phyloP scores from a whole-genome alignment of 2,113 vertebrate species.

The Rhinoptilus africanus region DNA sequence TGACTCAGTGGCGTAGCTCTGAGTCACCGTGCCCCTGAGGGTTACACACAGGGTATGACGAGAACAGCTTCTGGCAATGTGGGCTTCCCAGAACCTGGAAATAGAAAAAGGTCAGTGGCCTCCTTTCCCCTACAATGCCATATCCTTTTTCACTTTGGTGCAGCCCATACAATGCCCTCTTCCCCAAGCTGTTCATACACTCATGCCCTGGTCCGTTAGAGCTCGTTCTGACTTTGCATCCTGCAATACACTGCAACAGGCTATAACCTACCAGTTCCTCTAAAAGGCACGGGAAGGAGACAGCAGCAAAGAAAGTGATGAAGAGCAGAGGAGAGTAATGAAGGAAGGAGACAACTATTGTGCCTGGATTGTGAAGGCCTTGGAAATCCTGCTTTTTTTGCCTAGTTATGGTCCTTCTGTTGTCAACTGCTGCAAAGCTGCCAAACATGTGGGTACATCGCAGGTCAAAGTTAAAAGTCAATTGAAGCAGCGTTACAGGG shows the following conservation, averaged over 20 bases:
- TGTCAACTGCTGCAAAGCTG: neutral
- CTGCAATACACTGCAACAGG: neutral
- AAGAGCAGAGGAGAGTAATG: neutral
- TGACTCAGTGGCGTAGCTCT: neutral
- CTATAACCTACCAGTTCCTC: neutral
- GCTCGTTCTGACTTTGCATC: neutral
- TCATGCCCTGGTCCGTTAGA: neutral
- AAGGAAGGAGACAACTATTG: neutral
- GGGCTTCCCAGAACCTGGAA: neutral
- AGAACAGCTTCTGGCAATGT: neutral
- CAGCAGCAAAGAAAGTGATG: neutral
- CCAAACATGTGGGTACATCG: fast-evolving
- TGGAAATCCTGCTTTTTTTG: neutral
- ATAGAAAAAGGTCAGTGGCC: neutral
- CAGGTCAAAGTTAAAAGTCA: neutral
- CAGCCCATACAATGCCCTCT: neutral
- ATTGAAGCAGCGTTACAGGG: neutral
- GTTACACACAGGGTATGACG: neutral
- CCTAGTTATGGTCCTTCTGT: neutral
- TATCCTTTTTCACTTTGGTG: neutral
- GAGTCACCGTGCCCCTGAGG: neutral
- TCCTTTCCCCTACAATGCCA: neutral
- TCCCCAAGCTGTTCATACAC: neutral
- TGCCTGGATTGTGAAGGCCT: neutral
- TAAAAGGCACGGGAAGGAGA: neutral